Evolutionary conservation across 2,113 vertebrate genomes (phyloP).

Genomic region (Columbina picui): DNA sequence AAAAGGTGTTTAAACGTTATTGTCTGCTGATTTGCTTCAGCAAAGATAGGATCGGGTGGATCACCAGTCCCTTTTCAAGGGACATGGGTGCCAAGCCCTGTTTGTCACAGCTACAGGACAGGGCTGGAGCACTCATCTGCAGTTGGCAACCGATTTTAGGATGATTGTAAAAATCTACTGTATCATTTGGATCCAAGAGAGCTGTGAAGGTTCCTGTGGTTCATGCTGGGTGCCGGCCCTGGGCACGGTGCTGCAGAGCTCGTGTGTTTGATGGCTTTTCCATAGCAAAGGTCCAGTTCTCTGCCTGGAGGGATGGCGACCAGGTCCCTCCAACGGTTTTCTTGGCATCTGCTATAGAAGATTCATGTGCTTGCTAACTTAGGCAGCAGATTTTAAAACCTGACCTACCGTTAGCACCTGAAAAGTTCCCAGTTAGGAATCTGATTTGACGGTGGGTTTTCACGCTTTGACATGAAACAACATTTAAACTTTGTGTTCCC

Average conservation of each 20-base stretch:
- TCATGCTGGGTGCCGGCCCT: not conserved
- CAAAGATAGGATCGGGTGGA: not conserved
- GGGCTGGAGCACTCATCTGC: not conserved
- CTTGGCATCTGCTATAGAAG: not conserved
- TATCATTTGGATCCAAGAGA: not conserved
- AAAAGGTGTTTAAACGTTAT: not conserved
- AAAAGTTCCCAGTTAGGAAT: not conserved
- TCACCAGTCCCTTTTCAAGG: not conserved
- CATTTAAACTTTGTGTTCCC: not conserved
- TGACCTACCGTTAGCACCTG: not conserved
- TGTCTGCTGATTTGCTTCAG: not conserved
- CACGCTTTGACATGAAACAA: not conserved
- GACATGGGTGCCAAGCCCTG: fast-evolving
- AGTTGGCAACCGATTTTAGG: not conserved
- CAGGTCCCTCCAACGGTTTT: not conserved
- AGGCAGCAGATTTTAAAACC: not conserved
- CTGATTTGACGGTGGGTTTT: not conserved
- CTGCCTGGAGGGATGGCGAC: not conserved
- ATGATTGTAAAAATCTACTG: not conserved
- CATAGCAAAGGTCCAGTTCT: not conserved
- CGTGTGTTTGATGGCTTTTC: not conserved
- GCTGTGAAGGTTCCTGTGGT: not conserved
- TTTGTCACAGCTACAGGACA: not conserved
- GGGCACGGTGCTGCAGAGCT: not conserved
- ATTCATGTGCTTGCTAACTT: not conserved